Evolutionary conservation across 2,888 invertebrate species (phyloP).

Genomic region (Beris morrisii): DNA sequence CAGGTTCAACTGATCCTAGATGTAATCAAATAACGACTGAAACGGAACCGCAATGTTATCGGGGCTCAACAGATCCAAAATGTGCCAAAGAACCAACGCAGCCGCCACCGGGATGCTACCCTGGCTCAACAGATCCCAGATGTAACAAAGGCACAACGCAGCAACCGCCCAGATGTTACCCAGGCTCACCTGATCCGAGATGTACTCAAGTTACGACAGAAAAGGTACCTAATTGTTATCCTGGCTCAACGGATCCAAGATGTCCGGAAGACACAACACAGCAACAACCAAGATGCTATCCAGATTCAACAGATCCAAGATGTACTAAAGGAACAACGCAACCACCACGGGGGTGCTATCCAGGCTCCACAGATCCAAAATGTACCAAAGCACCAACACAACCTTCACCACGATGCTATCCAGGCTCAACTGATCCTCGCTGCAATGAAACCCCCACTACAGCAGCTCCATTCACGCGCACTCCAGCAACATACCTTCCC

Average conservation of each 20-base stretch:
- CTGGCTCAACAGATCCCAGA: constrained; percentile 46
- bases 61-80: constrained; percentile 47
- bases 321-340: constrained; percentile 40
- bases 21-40: constrained; percentile 43
- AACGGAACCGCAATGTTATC: constrained; percentile 46
- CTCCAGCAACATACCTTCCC: constrained; percentile 17
- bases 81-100: constrained; percentile 41
- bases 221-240: constrained; percentile 44
- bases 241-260: constrained; percentile 46
- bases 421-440: constrained; percentile 48
- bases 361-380: constrained; percentile 45
- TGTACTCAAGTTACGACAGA: constrained; percentile 46
- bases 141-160: constrained; percentile 41
- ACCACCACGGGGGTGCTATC: constrained; percentile 45
- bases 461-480: constrained; percentile 39
- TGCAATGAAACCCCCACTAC: constrained; percentile 37
- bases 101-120: constrained; percentile 39
- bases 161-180: constrained; percentile 42
- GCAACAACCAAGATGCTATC: constrained; percentile 45
- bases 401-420: constrained; percentile 42
- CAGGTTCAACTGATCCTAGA: constrained; percentile 47
- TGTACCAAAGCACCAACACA: constrained; percentile 47
- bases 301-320: constrained; percentile 48
- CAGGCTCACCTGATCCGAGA: constrained; percentile 49
- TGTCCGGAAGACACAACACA: constrained; percentile 43